These are phyloP conservation scores for Aphis gossypii DNA, from an alignment of 1,140 invertebrate species.

Conservation along the genomic window DNA sequence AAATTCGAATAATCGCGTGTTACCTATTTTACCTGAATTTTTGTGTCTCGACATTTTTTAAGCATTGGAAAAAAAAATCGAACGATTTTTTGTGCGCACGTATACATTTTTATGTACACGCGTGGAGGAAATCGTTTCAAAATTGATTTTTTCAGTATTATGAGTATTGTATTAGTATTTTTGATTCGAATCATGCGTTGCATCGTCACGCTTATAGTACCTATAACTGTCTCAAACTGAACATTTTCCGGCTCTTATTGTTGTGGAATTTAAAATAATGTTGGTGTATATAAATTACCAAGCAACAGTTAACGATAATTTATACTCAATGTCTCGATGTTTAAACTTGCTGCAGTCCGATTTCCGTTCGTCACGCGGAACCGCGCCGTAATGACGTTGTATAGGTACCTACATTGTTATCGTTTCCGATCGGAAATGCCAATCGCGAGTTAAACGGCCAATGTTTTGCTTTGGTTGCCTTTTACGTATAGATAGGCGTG, in stretches of 20 bases:
- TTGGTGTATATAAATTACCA: neutral
- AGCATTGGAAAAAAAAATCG: no score
- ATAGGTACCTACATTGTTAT: neutral
- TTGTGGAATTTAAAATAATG: neutral
- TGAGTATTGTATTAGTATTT: neutral
- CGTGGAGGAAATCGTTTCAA: no score
- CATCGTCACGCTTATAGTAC: neutral
- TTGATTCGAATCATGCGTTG: neutral
- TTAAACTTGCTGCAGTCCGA: neutral
- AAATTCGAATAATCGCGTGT: neutral
- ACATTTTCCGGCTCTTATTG: neutral
- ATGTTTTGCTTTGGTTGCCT: neutral
- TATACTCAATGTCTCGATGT: neutral
- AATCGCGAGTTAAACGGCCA: neutral
- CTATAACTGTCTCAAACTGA: neutral
- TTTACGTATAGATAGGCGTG: neutral
- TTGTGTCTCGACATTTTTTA: neutral
- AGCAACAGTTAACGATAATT: neutral
- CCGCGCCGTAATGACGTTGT: neutral
- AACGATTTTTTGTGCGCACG: neutral
- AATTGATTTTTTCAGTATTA: neutral
- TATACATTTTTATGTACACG: neutral
- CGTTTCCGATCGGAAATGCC: slow-evolving; percentile 26
- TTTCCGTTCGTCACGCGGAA: slow-evolving; percentile 31
- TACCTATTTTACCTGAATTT: neutral